A percentile compares a stretch with the other conserved stretches of the same genome.
phyloP scores from a whole-genome alignment of 2,113 vertebrate species.

The Ciconia maguari region DNA sequence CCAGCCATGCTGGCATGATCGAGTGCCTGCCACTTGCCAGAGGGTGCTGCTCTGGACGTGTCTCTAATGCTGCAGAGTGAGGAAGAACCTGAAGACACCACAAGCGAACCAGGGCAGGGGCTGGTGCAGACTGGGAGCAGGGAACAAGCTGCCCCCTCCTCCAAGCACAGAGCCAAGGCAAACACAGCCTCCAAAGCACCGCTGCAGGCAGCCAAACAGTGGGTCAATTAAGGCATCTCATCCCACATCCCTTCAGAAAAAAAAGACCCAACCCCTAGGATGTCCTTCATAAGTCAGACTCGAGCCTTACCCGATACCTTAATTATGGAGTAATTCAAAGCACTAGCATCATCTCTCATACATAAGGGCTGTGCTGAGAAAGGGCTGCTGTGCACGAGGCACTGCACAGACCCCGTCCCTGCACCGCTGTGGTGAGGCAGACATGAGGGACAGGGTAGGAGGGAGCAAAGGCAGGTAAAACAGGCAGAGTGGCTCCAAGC shows the following conservation, averaged over 20 bases:
- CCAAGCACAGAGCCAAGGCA: not conserved
- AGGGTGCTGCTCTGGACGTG: rapidly evolving
- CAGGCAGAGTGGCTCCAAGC: not conserved
- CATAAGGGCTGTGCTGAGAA: not conserved
- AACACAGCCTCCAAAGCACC: not conserved
- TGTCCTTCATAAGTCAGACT: not conserved
- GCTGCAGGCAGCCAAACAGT: not conserved
- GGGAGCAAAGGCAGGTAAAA: not conserved
- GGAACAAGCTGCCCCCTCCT: not conserved
- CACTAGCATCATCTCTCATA: rapidly evolving
- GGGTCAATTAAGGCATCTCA: not conserved
- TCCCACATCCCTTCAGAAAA: not conserved
- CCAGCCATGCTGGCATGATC: rapidly evolving
- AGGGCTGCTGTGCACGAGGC: not conserved
- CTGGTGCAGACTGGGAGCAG: not conserved
- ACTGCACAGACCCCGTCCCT: rapidly evolving
- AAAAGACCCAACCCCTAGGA: too few relatives aligned
- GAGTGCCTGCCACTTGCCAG: not conserved
- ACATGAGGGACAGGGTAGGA: rapidly evolving
- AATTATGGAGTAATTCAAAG: not conserved
- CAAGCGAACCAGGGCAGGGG: not conserved
- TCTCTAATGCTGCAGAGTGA: rapidly evolving
- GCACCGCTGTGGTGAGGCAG: rapidly evolving
- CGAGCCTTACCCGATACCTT: rapidly evolving
- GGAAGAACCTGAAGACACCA: not conserved